Evolutionary conservation across 2,888 invertebrate species (phyloP).

Genomic region (Diplolepis rosae): DNA sequence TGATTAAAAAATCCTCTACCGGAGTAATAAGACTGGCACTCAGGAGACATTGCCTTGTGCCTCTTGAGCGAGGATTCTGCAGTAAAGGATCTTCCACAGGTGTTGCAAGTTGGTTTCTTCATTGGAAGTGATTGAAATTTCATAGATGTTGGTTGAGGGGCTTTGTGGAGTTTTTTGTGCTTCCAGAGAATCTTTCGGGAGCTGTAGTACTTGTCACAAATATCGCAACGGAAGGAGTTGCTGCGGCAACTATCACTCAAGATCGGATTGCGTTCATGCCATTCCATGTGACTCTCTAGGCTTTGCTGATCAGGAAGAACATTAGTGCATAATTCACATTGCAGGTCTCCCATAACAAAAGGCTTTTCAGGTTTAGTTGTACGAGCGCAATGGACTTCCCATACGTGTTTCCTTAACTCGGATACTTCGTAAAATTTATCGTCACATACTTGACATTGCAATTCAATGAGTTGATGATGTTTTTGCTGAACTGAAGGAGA

Average conservation of each 20-base stretch:
- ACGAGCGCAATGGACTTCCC: constrained; percentile 77
- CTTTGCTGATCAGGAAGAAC: constrained; percentile 73
- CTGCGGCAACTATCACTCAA: constrained; percentile 55
- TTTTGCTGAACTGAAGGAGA: constrained; percentile 40
- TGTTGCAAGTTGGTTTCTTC: constrained; percentile 65
- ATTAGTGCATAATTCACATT: constrained; percentile 75
- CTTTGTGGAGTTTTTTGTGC: constrained; percentile 76
- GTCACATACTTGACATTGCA: constrained; percentile 79
- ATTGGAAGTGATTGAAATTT: constrained; percentile 52
- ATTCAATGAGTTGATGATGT: background rate
- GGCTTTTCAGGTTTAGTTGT: constrained; percentile 63
- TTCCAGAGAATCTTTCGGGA: constrained; percentile 77
- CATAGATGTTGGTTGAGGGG: constrained; percentile 33
- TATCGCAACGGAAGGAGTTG: constrained; percentile 76
- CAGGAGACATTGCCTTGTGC: constrained; percentile 64
- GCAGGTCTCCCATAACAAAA: constrained; percentile 57
- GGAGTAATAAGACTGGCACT: constrained; percentile 33
- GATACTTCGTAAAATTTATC: constrained; percentile 76
- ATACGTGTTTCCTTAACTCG: constrained; percentile 78
- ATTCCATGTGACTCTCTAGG: constrained; percentile 74
- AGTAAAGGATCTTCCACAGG: constrained; percentile 73
- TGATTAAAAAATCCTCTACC: constrained; percentile 38
- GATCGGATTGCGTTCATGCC: constrained; percentile 72
- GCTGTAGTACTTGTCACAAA: constrained; percentile 80
- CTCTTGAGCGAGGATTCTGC: constrained; percentile 69